Base-by-base conservation (phyloP, 2,797 vertebrate species). In the Todus mexicanus region DNA sequence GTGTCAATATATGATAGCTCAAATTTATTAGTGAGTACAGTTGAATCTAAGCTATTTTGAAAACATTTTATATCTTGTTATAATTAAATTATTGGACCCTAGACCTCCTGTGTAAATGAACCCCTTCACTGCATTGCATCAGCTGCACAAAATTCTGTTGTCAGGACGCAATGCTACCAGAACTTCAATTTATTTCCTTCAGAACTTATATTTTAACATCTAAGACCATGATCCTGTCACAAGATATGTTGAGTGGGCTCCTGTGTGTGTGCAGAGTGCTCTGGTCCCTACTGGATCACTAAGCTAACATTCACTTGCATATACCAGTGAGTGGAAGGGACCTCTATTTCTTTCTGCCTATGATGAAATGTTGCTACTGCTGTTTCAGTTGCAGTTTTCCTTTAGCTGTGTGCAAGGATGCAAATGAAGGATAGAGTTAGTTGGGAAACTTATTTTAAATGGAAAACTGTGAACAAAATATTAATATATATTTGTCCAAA, bases 61-160 rank as follows among this genome's bases (percentile, higher is more conserved):
- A 87, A 83, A 71, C 0, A 38, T 35, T 64, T 90, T 61, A 2
- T 68, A 19, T 57, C 50, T 91, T 88, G 9, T 23, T 71, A 7
- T 74, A 87, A 80, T 61, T 42, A 74, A 79, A 76, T 33, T 56
- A 10, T 68, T 89, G 57, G 50, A 85, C 72, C 40, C 59, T 73
- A 76, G 78, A 59, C 45, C 31, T 68, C n/a, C 26, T 38, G 47
- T 65, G 48, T 22, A 68, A 92, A 71, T 57, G 37, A 47, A 87
- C 9, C 12, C 16, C 26, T 70, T 57, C 21, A 9, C 43, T 70
- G 42, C 14, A 33, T 13, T 74, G 8, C 33, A 53, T 14, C 45
- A 11, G 6, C n/a, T 78, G 43, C 1, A 9, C 33, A 78, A 71
- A 87, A 75, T 71, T 42, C 42, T 20, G 43, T 83, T 89, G 43